These are phyloP conservation scores for Coptodon rendalli DNA, from an alignment of 2,113 vertebrate genomes.

Conservation along the genomic window DNA sequence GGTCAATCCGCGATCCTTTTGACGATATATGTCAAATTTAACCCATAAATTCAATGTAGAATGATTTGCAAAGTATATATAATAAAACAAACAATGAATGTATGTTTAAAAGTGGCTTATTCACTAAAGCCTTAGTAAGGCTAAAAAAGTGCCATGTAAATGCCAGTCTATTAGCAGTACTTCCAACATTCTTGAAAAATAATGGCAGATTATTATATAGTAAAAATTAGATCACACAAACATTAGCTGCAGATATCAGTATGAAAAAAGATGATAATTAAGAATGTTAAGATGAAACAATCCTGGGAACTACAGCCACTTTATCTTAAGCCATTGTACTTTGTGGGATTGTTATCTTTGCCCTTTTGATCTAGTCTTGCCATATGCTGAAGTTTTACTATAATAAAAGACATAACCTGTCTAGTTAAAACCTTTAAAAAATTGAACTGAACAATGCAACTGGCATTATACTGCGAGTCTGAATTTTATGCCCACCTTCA, in stretches of 20 bases:
- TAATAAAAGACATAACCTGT: not conserved
- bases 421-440: not conserved
- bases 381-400: not conserved
- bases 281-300: not conserved
- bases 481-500: not conserved
- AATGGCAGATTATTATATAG: not conserved
- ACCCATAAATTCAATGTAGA: not conserved
- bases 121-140: not conserved
- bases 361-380: not conserved
- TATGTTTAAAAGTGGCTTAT: not conserved
- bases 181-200: not conserved
- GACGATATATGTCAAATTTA: not conserved
- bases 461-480: not conserved
- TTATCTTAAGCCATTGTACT: not conserved
- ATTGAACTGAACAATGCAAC: not conserved
- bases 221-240: not conserved
- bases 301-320: not conserved
- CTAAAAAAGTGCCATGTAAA: not conserved
- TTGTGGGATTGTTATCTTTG: not conserved
- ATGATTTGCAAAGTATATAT: not conserved
- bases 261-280: not conserved
- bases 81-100: not conserved
- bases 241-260: not conserved
- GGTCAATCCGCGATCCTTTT: not conserved
- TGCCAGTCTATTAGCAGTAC: not conserved